These are phyloP conservation scores for Anoplolepis gracilipes DNA, from an alignment of 1,140 invertebrate species.

Conservation along the genomic window DNA sequence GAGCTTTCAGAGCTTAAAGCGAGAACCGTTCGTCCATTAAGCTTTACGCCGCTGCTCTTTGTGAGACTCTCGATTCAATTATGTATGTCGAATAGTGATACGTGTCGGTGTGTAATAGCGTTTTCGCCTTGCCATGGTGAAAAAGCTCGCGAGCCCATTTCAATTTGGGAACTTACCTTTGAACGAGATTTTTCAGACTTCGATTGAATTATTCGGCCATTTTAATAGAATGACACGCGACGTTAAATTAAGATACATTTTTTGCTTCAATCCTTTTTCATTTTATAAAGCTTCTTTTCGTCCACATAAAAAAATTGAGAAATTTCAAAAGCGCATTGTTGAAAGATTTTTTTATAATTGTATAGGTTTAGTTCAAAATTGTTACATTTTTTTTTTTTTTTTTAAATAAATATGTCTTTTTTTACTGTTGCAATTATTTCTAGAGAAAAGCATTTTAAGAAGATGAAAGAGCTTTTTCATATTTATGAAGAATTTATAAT, in stretches of 20 bases:
- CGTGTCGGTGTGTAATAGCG: slow-evolving; percentile 45
- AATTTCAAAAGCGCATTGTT: not conserved
- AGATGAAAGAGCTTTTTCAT: not conserved
- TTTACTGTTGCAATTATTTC: not conserved
- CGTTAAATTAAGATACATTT: slow-evolving; percentile 29
- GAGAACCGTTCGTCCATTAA: slow-evolving; percentile 67
- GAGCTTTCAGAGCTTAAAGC: slow-evolving; percentile 67
- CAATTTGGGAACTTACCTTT: slow-evolving; percentile 20
- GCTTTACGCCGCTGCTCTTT: slow-evolving; percentile 40
- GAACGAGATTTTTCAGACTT: slow-evolving; percentile 25
- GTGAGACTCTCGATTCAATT: slow-evolving; percentile 61
- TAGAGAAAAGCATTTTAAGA: not conserved
- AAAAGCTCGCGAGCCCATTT: slow-evolving; percentile 36
- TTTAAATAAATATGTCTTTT: not conserved
- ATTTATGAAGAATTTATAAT: not conserved
- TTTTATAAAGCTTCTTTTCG: not conserved
- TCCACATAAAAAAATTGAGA: not conserved
- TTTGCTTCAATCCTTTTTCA: slow-evolving; percentile 6
- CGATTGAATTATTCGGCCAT: slow-evolving; percentile 41
- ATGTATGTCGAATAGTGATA: slow-evolving; percentile 56
- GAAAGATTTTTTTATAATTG: not conserved
- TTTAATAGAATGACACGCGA: slow-evolving; percentile 8
- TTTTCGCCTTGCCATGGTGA: slow-evolving; percentile 3
- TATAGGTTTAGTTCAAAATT: not conserved
- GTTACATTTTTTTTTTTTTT: too few species aligned